Base-by-base conservation (phyloP, 2,113 vertebrate species). In the Hucho hucho region DNA sequence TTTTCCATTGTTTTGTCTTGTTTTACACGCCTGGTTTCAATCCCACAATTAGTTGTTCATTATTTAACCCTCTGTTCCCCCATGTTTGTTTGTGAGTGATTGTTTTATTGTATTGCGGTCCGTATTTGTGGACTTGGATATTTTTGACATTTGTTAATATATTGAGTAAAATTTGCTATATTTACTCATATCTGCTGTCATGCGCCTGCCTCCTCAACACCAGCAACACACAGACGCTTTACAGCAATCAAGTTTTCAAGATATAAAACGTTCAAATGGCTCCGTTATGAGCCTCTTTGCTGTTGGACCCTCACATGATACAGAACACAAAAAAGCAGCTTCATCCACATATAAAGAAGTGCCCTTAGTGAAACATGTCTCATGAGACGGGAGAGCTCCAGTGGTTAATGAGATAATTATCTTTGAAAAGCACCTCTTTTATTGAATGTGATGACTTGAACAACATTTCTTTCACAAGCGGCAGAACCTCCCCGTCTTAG, bases 391-490 rank as follows among this genome's bases (percentile, higher is more conserved):
- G 73, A 24, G 65, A 69, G 77, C 70, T 72, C 46, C 58, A 56
- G 58, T 59, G 77, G 78, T 73, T 87, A 86, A 86, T 85, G 81
- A 87, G 86, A 84, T 87, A 83, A 77, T 84, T 86, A 82, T 75
- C 78, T 74, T 59, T 66, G 80, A 76, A 84, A 73, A 20, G 64
- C 73, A 71, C 47, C 79, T 64, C 67, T 83, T 83, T 89, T 82
- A 82, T 87, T 80, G 79, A 80, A 86, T 82, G 78, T 89, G 82
- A 89, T 69, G 76, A 76, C 75, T 83, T 78, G 80, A 88, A 81
- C 83, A 81, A 79, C 82, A 79, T 86, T 78, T 78, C 72, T 81
- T 74, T 76, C 79, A 81, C 81, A 81, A 77, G 82, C 84, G 81
- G 68, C 24, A 69, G 61, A 81, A 58, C 75, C 68, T 74, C 64